Evolutionary conservation across 2,797 vertebrate genomes (phyloP).

Genomic region (Gymnothorax javanicus): DNA sequence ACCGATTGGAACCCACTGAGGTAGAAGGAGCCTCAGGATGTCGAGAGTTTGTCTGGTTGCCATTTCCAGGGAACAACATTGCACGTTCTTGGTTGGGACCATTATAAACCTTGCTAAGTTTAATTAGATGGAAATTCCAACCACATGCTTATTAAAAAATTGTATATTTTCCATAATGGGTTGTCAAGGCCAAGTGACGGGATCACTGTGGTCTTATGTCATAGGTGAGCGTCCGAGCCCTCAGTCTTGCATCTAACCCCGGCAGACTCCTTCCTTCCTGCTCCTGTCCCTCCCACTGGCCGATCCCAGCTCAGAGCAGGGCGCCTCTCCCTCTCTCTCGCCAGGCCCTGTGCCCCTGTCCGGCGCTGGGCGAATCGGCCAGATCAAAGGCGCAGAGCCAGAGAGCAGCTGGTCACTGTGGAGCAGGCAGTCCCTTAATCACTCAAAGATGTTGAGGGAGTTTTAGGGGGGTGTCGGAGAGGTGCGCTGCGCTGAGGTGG

Average conservation of each 20-base stretch:
- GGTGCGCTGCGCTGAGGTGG: conserved; percentile 66
- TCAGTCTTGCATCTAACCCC: conserved; percentile 52
- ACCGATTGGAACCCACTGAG: conserved; percentile 24
- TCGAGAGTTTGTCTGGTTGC: conserved; percentile 73
- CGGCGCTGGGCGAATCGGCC: conserved; percentile 73
- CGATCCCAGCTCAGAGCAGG: conserved; percentile 65
- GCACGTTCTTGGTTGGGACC: conserved; percentile 74
- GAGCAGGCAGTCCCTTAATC: conserved; percentile 73
- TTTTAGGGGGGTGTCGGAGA: conserved; percentile 66
- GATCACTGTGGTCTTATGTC: conserved; percentile 72
- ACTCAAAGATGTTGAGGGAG: conserved; percentile 81
- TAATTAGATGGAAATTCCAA: conserved; percentile 83
- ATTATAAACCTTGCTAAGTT: conserved; percentile 77
- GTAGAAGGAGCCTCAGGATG: conserved; percentile 59
- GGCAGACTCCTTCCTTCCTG: not conserved
- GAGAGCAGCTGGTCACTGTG: conserved; percentile 67
- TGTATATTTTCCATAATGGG: conserved; percentile 68
- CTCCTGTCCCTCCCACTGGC: conserved; percentile 25
- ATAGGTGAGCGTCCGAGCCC: conserved; percentile 67
- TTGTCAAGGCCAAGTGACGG: conserved; percentile 73
- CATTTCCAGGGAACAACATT: conserved; percentile 77
- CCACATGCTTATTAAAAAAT: conserved; percentile 78
- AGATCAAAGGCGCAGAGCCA: conserved; percentile 75
- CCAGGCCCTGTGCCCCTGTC: conserved; percentile 53
- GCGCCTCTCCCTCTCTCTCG: conserved; percentile 49